Evolutionary conservation across 2,797 vertebrate species (phyloP).

Genomic region (Amazona ochrocephala): DNA sequence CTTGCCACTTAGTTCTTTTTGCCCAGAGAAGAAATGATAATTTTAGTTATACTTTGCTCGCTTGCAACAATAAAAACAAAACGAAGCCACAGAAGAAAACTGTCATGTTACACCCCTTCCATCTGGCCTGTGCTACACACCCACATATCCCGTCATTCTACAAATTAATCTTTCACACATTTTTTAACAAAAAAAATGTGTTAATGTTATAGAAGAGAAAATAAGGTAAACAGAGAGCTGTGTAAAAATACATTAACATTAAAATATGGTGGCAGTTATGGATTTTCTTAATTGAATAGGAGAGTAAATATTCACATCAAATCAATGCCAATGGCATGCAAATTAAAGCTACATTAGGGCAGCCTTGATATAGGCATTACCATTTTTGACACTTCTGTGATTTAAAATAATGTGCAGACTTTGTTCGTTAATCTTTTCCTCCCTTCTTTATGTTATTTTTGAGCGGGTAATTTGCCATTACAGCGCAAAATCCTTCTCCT

Average conservation of each 20-base stretch:
- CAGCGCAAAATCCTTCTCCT: constrained; percentile 52
- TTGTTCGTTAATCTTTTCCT: constrained; percentile 76
- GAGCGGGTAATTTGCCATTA: constrained; percentile 78
- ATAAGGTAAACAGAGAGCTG: constrained; percentile 83
- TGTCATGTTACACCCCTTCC: constrained; percentile 83
- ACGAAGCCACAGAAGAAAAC: constrained; percentile 82
- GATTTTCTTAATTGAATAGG: constrained; percentile 82
- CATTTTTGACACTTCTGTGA: constrained; percentile 75
- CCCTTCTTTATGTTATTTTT: constrained; percentile 76
- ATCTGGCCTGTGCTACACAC: constrained; percentile 82
- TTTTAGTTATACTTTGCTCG: constrained; percentile 76
- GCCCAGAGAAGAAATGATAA: constrained; percentile 67
- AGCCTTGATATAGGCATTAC: constrained; percentile 75
- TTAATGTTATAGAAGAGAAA: constrained; percentile 85
- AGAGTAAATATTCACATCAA: constrained; percentile 81
- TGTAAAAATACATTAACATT: constrained; percentile 85
- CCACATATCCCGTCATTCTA: constrained; percentile 82
- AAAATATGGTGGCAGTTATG: constrained; percentile 83
- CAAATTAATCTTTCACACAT: constrained; percentile 87
- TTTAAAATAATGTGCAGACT: constrained; percentile 80
- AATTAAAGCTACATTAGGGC: constrained; percentile 78
- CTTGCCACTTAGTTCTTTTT: constrained; percentile 51
- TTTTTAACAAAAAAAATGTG: constrained; percentile 83
- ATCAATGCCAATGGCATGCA: constrained; percentile 78
- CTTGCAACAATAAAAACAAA: constrained; percentile 81